A percentile compares a stretch with the other conserved stretches of the same genome.
These are phyloP conservation scores for Orientallactaga sibirica DNA, from an alignment of 2,797 vertebrate species.

Conservation along the genomic window DNA sequence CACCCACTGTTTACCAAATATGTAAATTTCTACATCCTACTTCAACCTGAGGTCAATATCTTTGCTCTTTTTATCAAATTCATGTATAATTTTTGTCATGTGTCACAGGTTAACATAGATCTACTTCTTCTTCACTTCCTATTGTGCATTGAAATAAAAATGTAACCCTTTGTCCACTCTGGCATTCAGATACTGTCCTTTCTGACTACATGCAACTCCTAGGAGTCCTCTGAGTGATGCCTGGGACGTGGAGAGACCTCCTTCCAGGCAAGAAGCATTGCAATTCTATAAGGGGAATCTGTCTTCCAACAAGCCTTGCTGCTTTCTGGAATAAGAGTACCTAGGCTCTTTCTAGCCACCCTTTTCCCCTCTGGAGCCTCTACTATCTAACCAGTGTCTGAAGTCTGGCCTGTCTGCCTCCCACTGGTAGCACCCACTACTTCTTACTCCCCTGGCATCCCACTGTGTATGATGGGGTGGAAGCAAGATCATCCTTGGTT, in stretches of 20 bases:
- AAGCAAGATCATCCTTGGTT: no score
- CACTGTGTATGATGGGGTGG: no score
- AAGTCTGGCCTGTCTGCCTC: background rate
- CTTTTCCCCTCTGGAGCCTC: background rate
- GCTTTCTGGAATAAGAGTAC: background rate
- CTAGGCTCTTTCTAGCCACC: background rate
- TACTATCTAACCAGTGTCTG: background rate
- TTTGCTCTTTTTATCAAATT: background rate
- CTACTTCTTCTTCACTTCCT: background rate
- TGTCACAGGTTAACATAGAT: background rate
- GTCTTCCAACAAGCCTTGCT: background rate
- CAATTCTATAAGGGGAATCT: accelerated
- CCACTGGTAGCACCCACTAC: no score
- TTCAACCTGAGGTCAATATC: background rate
- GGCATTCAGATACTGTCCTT: background rate
- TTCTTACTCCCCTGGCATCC: no score
- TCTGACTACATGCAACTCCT: background rate
- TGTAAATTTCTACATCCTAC: background rate
- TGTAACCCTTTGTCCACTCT: background rate
- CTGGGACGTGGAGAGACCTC: background rate
- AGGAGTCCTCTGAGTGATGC: background rate
- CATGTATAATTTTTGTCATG: background rate
- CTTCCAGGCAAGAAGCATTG: background rate
- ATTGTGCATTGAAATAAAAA: background rate
- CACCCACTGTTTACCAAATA: background rate